Percentiles rank a stretch among this genome's conserved stretches.
Evolutionary conservation across 2,797 vertebrate genomes (phyloP).

Genomic region (Notolepis coatsorum): DNA sequence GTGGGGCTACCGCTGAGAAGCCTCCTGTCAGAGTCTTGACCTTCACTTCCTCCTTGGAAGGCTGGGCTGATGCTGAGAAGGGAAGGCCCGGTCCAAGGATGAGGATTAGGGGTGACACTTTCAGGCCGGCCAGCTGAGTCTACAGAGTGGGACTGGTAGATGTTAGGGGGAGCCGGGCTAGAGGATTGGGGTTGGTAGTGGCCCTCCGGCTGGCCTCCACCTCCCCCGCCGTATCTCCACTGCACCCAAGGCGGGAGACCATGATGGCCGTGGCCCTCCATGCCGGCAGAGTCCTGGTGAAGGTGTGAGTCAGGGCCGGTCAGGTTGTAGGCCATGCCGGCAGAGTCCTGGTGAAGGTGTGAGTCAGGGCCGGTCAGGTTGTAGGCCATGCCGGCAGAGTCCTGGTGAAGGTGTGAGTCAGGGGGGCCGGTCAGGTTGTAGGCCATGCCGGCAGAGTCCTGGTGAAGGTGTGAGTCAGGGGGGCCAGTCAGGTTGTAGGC

Average conservation of each 20-base stretch:
- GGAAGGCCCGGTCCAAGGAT: slow-evolving; percentile 58
- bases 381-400: slow-evolving; percentile 42
- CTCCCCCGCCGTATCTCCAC: slow-evolving; percentile 56
- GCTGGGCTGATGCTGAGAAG: slow-evolving; percentile 44
- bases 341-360: slow-evolving; percentile 56
- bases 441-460: slow-evolving; percentile 39
- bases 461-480: no score
- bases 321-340: no score
- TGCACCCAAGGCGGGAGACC: slow-evolving; percentile 23
- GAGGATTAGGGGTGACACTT: slow-evolving; percentile 35
- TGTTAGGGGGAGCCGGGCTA: slow-evolving; percentile 47
- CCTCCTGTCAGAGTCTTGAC: slow-evolving; percentile 39
- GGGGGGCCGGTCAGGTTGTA: no score
- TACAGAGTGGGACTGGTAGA: slow-evolving; percentile 44
- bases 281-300: slow-evolving; percentile 49
- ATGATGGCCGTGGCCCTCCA: slow-evolving; percentile 46
- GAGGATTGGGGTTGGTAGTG: slow-evolving; percentile 54
- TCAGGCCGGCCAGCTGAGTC: no score
- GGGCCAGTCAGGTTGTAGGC: no score
- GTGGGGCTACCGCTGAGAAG: slow-evolving; percentile 41
- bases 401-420: no score
- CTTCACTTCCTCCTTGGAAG: slow-evolving; percentile 41
- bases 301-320: no score
- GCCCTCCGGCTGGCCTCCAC: slow-evolving; percentile 42
- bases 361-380: no score